phyloP scores from a whole-genome alignment of 2,797 vertebrate species.

The Knipowitschia caucasica region DNA sequence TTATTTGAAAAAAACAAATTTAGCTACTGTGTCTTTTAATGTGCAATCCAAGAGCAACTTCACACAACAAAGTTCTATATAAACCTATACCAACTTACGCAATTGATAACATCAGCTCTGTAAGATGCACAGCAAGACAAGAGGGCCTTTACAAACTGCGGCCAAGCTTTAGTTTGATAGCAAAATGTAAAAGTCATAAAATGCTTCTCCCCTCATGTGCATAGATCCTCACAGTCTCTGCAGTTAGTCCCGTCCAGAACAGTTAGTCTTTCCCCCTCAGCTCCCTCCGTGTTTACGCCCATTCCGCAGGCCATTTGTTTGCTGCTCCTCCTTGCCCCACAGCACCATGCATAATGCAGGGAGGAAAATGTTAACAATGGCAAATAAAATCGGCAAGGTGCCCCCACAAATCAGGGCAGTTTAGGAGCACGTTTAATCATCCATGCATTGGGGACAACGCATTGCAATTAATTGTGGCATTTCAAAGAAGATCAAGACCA shows the following conservation, averaged over 20 bases:
- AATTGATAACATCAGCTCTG: no score
- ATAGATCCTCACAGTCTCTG: constrained; percentile 30
- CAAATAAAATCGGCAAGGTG: constrained; percentile 85
- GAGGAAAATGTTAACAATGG: constrained; percentile 86
- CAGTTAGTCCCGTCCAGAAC: constrained; percentile 45
- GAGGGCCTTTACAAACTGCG: background rate
- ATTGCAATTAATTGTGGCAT: constrained; percentile 82
- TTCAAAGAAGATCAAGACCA: constrained; percentile 81
- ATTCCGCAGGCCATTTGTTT: constrained; percentile 81
- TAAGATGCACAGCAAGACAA: background rate
- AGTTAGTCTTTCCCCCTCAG: constrained; percentile 66
- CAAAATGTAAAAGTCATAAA: background rate
- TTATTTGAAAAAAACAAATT: no score
- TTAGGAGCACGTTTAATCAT: constrained; percentile 85
- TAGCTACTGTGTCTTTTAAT: no score
- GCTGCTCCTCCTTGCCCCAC: constrained; percentile 77
- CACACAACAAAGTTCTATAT: no score
- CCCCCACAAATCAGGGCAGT: constrained; percentile 84
- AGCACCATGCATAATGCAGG: constrained; percentile 81
- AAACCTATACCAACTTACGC: no score
- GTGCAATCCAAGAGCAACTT: no score
- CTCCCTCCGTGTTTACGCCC: constrained; percentile 73
- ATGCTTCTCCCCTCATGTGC: background rate
- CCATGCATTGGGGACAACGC: constrained; percentile 71
- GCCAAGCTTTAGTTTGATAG: background rate